Conservation (phyloP, 1,140 invertebrate genomes). For the Coboldia fuscipes region DNA sequence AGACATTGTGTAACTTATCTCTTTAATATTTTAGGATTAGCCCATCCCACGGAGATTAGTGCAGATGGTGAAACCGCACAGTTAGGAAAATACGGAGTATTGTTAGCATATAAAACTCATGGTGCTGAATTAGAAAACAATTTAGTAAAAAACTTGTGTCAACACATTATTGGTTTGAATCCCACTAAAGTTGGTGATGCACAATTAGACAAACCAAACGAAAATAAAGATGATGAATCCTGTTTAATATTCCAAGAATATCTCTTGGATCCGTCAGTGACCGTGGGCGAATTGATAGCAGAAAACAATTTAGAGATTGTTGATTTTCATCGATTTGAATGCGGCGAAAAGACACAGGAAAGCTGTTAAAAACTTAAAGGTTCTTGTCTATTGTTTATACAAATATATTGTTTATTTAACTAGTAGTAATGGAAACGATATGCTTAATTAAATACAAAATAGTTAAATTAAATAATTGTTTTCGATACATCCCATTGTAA, state of each 20-base stretch:
- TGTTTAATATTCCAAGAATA: slow-evolving; percentile 72
- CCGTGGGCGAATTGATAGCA: slow-evolving; percentile 48
- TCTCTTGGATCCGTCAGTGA: slow-evolving; percentile 50
- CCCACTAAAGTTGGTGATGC: slow-evolving; percentile 52
- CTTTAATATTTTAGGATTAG: slow-evolving; percentile 37
- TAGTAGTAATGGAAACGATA: no score
- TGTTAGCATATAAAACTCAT: slow-evolving; percentile 41
- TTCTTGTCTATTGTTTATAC: no score
- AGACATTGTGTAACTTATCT: no score
- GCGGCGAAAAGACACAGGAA: slow-evolving; percentile 36
- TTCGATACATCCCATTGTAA: no score
- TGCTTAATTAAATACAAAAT: no score
- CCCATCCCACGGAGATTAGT: slow-evolving; percentile 26
- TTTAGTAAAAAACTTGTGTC: slow-evolving; percentile 54
- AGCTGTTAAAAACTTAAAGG: no score
- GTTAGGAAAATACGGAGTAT: slow-evolving; percentile 62
- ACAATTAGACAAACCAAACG: slow-evolving; percentile 32
- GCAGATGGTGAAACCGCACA: slow-evolving; percentile 24
- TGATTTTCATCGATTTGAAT: slow-evolving; percentile 72
- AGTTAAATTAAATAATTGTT: no score
- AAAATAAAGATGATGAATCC: slow-evolving; percentile 44
- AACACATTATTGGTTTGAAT: slow-evolving; percentile 84
- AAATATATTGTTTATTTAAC: no score
- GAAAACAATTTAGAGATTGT: slow-evolving; percentile 42
- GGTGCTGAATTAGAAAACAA: slow-evolving; percentile 21